phyloP scores from a whole-genome alignment of 2,888 invertebrate species.

The Tachina fera region DNA sequence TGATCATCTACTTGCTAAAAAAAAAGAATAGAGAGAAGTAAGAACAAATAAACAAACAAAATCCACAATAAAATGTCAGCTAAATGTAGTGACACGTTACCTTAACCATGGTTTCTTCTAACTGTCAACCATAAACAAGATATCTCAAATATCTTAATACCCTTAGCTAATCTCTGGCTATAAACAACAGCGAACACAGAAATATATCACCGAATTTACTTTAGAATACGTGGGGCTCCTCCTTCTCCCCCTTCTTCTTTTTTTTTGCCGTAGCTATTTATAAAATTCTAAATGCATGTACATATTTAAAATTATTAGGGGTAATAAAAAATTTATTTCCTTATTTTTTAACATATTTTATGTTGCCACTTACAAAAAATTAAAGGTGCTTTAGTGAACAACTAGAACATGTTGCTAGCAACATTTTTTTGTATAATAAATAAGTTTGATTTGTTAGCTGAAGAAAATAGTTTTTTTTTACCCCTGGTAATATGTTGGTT shows the following conservation, averaged over 20 bases:
- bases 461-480: background rate
- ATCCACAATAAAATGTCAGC: slow-evolving; percentile 61
- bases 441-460: too few species aligned
- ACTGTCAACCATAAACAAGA: slow-evolving; percentile 59
- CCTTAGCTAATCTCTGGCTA: slow-evolving; percentile 61
- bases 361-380: background rate
- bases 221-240: slow-evolving; percentile 26
- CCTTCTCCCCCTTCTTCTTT: slow-evolving; percentile 14
- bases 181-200: slow-evolving; percentile 46
- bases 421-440: background rate
- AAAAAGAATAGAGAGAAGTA: background rate
- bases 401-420: too few species aligned
- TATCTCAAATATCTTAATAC: slow-evolving; percentile 67
- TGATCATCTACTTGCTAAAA: slow-evolving; percentile 33
- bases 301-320: slow-evolving; percentile 3
- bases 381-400: too few species aligned
- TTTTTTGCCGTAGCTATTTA: background rate
- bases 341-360: too few species aligned
- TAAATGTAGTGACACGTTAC: slow-evolving; percentile 54
- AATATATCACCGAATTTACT: slow-evolving; percentile 57
- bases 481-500: slow-evolving; percentile 21
- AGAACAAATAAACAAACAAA: slow-evolving; percentile 7
- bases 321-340: background rate
- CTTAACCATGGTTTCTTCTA: slow-evolving; percentile 60
- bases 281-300: background rate